Conservation (phyloP, 2,888 invertebrate genomes). For the Stegana nigrithorax region DNA sequence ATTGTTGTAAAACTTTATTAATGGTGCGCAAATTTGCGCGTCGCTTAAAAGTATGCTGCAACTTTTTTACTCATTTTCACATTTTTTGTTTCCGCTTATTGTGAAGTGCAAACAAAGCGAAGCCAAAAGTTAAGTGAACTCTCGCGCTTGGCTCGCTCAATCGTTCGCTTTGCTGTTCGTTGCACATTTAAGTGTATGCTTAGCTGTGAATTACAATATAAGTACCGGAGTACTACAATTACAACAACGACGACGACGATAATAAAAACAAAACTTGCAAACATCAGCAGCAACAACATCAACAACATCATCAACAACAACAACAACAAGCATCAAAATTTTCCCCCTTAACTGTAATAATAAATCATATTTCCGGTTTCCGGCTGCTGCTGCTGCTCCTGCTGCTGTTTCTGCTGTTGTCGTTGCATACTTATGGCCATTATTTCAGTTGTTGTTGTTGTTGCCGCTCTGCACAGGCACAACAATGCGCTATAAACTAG, state of each 20-base stretch:
- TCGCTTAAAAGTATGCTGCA: no score
- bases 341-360: background rate
- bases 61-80: background rate
- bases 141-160: background rate
- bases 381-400: background rate
- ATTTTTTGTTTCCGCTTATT: background rate
- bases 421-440: background rate
- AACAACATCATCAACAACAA: background rate
- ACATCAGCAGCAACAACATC: background rate
- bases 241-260: background rate
- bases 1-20: no score
- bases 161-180: background rate
- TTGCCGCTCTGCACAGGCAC: background rate
- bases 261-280: background rate
- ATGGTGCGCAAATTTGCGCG: no score
- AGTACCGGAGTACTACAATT: no score
- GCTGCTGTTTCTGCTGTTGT: background rate
- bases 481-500: slow-evolving; percentile 14
- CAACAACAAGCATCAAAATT: background rate
- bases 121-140: slow-evolving; percentile 8
- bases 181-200: background rate
- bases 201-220: slow-evolving; percentile 10
- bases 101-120: background rate
- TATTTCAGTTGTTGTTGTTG: background rate
- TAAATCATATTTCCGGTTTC: slow-evolving; percentile 27